Base-by-base conservation (phyloP, 92 coral and sea anemone genomes). In the Phenganax stokvisi region DNA sequence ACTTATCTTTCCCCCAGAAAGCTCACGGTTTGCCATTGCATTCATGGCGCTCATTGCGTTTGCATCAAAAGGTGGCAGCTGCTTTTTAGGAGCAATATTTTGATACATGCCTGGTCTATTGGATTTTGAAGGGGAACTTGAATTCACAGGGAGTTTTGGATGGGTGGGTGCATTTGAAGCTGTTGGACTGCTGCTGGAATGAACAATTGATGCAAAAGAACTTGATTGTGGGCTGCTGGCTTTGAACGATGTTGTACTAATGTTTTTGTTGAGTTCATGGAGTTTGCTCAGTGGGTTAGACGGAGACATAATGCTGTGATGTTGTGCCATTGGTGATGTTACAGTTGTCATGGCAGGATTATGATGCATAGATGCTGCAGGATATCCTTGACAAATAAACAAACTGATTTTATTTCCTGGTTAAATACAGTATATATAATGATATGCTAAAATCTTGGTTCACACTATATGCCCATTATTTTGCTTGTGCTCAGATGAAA, bases 171-270 rank as follows among this genome's bases (percentile, higher is more conserved):
- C 54, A 68, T 16, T 68, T 0, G 73, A 30, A 6, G 73, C 54
- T 10, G 73, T 37, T 0, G 83, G 74, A 31, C 54, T 64, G 65
- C 65, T 69, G 1, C 65, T 69, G 1, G 83, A 65, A 65, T 79
- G 83, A 54, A 79, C 83, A 79, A 79, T 79, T 6, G 83, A 79
- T 63, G 83, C 83, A 62, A 79, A 79, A 6, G 83, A 79, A 59
- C 81, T 76, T 16, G 83, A 79, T 9, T 67, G 59, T 52, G 72
- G 54, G 54, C 69, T 79, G 59, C 73, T 63, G 15, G 83, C 9
- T 11, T 67, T 63, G 69, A 79, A 79, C 16, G 83, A 63, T 6
- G 83, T 63, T 6, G 83, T 27, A 0, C 27, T 63, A 47, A 79
- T 63, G 51, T 79, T 79, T 69, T 79, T 79, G 83, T 79, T 79